Base-by-base conservation (phyloP, 2,113 vertebrate species). In the Aspiorhynchus laticeps region DNA sequence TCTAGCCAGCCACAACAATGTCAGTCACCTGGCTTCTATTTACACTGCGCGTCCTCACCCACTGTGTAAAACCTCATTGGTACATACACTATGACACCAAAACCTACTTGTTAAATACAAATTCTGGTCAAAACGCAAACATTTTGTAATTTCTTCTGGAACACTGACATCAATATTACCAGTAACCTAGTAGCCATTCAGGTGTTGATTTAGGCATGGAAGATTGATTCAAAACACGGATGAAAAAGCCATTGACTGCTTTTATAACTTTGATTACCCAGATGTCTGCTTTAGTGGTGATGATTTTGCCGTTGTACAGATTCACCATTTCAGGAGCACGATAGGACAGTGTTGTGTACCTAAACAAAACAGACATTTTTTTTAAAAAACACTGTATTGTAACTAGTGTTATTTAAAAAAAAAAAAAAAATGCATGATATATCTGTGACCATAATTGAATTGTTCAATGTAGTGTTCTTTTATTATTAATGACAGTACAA, bases 301-400 rank as follows among this genome's bases (percentile, higher is more conserved):
- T 99, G 79, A 98, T 93, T 92, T 99, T 98, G 91, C 98, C 97
- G 59, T 98, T 98, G 89, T 99, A 99, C 7, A 99, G 95, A 93
- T 99, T 99, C 89, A 99, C 98, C 98, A 99, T 99, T 93, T 99
- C 98, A 80, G 98, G 98, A 51, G 98, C 97, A 76, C 98, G 96
- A 89, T 99, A 99, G 88, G 98, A 99, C 11, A 99, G 91, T 0
- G 98, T 99, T 0, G 98, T 99, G 88, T 99, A 99, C 93, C 98
- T 99, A 88, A 43, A 87, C 53, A 87, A 86, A 86, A 87, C 77
- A 85, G 21, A 87, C 59, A 86, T 75, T 73, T 38, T 73, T 38
- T 48, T 78, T 38, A 73, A 9, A 12, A 15, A 61, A 38, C 10
- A 5, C 2, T 48, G 5, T 24, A 38, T 33, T 21, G 10, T 73